A percentile compares a stretch with the other conserved stretches of the same genome.
Evolutionary conservation across 2,888 invertebrate species (phyloP).

Genomic region (Entomobrya proxima): DNA sequence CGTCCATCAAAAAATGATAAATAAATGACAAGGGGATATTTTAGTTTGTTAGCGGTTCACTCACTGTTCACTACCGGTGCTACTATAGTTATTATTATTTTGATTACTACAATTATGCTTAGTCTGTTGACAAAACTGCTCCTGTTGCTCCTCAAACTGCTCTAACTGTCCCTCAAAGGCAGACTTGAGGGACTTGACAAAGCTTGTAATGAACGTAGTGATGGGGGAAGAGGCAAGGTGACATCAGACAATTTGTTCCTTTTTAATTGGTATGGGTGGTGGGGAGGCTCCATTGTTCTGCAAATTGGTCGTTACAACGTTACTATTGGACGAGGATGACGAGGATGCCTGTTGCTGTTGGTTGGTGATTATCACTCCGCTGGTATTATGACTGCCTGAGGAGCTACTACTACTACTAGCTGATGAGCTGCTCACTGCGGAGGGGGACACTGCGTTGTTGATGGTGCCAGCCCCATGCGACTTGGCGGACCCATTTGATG

Average conservation of each 20-base stretch:
- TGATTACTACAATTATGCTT: not conserved
- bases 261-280: constrained; percentile 75
- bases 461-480: not conserved
- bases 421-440: constrained; percentile 36
- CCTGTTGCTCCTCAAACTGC: constrained; percentile 28
- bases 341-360: constrained; percentile 33
- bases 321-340: constrained; percentile 26
- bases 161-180: constrained; percentile 33
- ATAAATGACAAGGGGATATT: not conserved
- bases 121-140: constrained; percentile 8
- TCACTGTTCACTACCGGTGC: constrained; percentile 33
- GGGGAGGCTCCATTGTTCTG: constrained; percentile 67
- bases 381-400: constrained; percentile 63
- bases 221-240: constrained; percentile 46
- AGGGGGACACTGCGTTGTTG: constrained; percentile 19
- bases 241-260: constrained; percentile 76
- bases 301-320: constrained; percentile 55
- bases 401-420: constrained; percentile 41
- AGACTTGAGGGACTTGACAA: constrained; percentile 57
- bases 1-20: constrained; percentile 6
- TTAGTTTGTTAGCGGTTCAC: not conserved
- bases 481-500: constrained; percentile 57
- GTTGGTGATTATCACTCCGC: constrained; percentile 66
- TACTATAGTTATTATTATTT: constrained; percentile 3
- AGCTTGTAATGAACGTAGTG: constrained; percentile 47